Base-by-base conservation (phyloP, 1,140 invertebrate genomes). In the Saccostrea cuccullata region DNA sequence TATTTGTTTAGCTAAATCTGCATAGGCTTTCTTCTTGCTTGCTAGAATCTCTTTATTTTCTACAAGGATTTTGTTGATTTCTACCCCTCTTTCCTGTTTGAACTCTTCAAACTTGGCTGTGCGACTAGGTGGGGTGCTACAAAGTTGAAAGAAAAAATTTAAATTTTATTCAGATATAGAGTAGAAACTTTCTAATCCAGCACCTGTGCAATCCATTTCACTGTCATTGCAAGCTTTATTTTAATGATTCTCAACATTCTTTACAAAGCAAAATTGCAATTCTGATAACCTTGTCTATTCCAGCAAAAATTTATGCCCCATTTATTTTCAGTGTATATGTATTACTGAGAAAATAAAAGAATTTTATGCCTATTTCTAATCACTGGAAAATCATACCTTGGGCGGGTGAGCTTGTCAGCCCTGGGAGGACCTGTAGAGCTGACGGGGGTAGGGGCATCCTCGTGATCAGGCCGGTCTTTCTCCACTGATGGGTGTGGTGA, bases 101-200 rank as follows among this genome's bases (percentile, higher is more conserved):
- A 95, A 95, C 86, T 95, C 94, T 90, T 95, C 95, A 94, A 95
- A 95, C 30, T 94, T 94, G 70, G 92, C 91, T 17, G 93, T 92
- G 89, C 94, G 90, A 60, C 90, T 89, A 82, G 95, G 94, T 55
- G 94, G 94, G 26, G 94, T 95, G 84, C 94, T 95, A 90, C 13
- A 91, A 92, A 11, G 55, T 17, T 82, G 73, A 23, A 82, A 26
- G 9, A 30, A 82, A 47, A 47, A 47, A 47, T 47, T 3, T 6
- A 47, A 47, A 3, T 47, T 6, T 47, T 47, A 3, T 3, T 3
- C n/a, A 47, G 2, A 47, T 47, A 47, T 6, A 47, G 40, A n/a
- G 5, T 47, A 47, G 6, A 47, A 47, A 47, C 47, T 47, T 0
- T 47, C 47, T 6, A 47, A 47, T 47, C 0, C 2, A 8, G 9